A percentile compares a stretch with the other conserved stretches of the same genome.
Evolutionary conservation across 2,888 invertebrate genomes (phyloP).

Genomic region (Aromia moschata): DNA sequence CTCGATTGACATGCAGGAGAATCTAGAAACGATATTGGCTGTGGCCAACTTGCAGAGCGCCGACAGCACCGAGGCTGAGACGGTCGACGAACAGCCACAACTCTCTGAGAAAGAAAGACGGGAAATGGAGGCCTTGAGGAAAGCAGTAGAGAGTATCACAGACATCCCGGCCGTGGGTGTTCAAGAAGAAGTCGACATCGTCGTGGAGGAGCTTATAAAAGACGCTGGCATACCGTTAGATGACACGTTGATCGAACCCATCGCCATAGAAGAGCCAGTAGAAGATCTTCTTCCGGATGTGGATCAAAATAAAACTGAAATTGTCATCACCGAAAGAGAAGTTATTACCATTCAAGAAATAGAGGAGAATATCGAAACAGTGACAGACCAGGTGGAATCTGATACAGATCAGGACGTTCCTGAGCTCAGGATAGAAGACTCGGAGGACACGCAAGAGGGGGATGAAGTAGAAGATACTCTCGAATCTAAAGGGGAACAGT

Average conservation of each 20-base stretch:
- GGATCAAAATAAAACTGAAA: not conserved
- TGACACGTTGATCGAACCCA: not conserved
- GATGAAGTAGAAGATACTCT: slow-evolving; percentile 1
- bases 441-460: not conserved
- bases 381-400: not conserved
- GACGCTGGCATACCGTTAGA: not conserved
- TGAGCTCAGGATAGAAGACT: slow-evolving; percentile 2
- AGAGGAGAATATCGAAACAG: not conserved
- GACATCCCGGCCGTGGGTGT: slow-evolving; percentile 27
- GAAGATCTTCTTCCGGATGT: not conserved
- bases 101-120: slow-evolving; percentile 43
- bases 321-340: not conserved
- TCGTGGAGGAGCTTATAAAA: not conserved
- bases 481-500: slow-evolving; percentile 3
- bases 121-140: slow-evolving; percentile 47
- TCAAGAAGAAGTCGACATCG: not conserved
- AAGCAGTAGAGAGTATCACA: slow-evolving; percentile 48
- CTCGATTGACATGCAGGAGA: slow-evolving; percentile 35
- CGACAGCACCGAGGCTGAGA: slow-evolving; percentile 27
- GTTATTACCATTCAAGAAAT: not conserved
- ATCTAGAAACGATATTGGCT: slow-evolving; percentile 44
- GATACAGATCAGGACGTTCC: not conserved
- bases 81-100: slow-evolving; percentile 23
- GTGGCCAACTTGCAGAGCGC: slow-evolving; percentile 45
- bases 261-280: not conserved